Percentiles rank a stretch among this genome's conserved stretches.
phyloP scores from a whole-genome alignment of 2,888 invertebrate genomes.

The Andrena marginata region DNA sequence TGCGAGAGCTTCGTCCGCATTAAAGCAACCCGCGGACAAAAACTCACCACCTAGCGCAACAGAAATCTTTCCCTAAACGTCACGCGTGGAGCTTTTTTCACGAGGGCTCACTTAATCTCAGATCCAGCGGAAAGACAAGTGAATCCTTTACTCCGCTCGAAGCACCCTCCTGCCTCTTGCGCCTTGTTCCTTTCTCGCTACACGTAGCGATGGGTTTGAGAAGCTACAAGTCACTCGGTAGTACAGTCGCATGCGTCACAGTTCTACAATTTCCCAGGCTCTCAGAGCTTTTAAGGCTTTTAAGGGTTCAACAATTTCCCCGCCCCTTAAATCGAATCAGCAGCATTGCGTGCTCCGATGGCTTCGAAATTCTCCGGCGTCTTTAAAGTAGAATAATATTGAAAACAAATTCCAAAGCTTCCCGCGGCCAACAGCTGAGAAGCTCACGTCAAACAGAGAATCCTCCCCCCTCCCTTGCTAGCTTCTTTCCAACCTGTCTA shows the following conservation, averaged over 20 bases:
- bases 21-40: neutral
- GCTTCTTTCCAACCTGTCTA: neutral
- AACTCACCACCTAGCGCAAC: neutral
- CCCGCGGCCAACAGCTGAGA: neutral
- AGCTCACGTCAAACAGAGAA: slow-evolving; percentile 14
- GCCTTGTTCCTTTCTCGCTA: neutral
- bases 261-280: neutral
- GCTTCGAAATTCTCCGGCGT: neutral
- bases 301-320: neutral
- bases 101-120: slow-evolving; percentile 30
- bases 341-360: neutral
- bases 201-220: neutral
- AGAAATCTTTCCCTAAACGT: slow-evolving; percentile 9
- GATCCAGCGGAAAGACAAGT: slow-evolving; percentile 17
- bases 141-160: slow-evolving; percentile 17
- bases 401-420: neutral
- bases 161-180: slow-evolving; percentile 18
- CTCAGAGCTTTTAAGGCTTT: neutral
- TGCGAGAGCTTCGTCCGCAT: neutral
- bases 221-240: neutral
- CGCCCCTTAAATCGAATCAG: neutral
- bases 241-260: neutral
- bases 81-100: slow-evolving; percentile 13
- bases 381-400: slow-evolving; percentile 3
- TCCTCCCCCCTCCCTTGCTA: neutral